A percentile compares a stretch with the other conserved stretches of the same genome.
Evolutionary conservation across 2,888 invertebrate genomes (phyloP).

Genomic region (Mesochorus sp.): DNA sequence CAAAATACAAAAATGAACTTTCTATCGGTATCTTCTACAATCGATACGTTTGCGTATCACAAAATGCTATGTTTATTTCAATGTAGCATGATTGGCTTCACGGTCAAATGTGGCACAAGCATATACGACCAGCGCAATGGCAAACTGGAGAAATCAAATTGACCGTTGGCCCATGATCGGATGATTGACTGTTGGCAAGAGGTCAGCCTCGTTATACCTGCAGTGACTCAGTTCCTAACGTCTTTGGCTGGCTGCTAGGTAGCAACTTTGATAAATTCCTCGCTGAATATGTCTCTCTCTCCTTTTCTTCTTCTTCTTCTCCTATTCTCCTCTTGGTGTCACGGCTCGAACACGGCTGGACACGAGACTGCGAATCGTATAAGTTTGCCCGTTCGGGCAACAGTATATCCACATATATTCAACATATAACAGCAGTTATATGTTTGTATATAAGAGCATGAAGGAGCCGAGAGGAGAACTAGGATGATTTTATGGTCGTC

Average conservation of each 20-base stretch:
- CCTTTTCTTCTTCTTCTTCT: not conserved
- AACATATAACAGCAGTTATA: not conserved
- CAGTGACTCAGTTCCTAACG: conserved; percentile 14
- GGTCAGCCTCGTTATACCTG: conserved; percentile 51
- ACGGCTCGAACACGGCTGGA: conserved; percentile 35
- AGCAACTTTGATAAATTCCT: conserved; percentile 30
- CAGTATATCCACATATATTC: conserved; percentile 12
- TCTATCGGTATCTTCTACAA: too few relatives aligned
- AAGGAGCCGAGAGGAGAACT: conserved; percentile 69
- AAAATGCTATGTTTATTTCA: too few relatives aligned
- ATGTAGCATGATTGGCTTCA: not conserved
- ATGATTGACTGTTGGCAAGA: conserved; percentile 45
- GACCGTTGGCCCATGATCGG: conserved; percentile 25
- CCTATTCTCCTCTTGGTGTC: too few relatives aligned
- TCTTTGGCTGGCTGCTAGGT: conserved; percentile 10
- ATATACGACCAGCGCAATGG: too few relatives aligned
- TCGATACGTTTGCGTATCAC: not conserved
- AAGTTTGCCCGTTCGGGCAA: conserved; percentile 7
- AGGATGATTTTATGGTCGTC: conserved; percentile 77
- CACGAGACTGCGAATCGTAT: conserved; percentile 10
- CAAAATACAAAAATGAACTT: too few relatives aligned
- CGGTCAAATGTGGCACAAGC: not conserved
- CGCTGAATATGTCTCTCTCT: conserved; percentile 27
- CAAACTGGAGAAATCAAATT: conserved; percentile 28
- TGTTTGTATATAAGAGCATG: conserved; percentile 6